Evolutionary conservation across 2,113 vertebrate genomes (phyloP).

Genomic region (Acrocephalus arundinaceus): DNA sequence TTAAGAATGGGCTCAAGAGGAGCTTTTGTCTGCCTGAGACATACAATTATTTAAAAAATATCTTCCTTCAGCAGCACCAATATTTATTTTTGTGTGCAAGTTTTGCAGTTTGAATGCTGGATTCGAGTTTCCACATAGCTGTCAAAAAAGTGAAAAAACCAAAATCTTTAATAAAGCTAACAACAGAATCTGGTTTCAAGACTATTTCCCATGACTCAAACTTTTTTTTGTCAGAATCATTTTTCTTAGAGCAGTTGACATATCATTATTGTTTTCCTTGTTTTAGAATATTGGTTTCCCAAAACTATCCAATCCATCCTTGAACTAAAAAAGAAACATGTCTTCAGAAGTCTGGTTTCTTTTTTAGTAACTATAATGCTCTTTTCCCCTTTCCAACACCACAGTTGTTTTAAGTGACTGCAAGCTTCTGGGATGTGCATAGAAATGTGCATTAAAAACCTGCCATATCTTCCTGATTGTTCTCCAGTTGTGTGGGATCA

Average conservation of each 20-base stretch:
- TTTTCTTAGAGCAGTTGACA: conserved; percentile 36
- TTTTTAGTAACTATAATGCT: background rate
- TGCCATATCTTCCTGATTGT: background rate
- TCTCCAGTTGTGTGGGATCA: background rate
- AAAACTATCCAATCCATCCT: background rate
- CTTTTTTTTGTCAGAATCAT: background rate
- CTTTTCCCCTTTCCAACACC: background rate
- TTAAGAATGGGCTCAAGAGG: conserved; percentile 17
- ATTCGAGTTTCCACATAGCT: background rate
- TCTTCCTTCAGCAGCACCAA: conserved; percentile 1
- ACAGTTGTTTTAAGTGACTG: background rate
- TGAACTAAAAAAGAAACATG: background rate
- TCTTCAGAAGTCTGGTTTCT: background rate
- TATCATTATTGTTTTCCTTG: conserved; percentile 34
- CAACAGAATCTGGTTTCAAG: conserved; percentile 32
- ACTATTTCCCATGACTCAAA: conserved; percentile 39
- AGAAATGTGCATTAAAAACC: background rate
- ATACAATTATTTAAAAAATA: background rate
- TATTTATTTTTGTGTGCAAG: conserved; percentile 54
- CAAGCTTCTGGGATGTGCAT: background rate
- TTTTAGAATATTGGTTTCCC: conserved; percentile 7
- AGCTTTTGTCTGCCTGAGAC: conserved; percentile 36
- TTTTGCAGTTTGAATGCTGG: conserved; percentile 41
- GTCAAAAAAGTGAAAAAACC: background rate
- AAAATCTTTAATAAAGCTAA: background rate